Evolutionary conservation across 2,888 invertebrate genomes (phyloP), one percentile per base, ranked within the genome.

Genomic region (Argyresthia albistria): DNA sequence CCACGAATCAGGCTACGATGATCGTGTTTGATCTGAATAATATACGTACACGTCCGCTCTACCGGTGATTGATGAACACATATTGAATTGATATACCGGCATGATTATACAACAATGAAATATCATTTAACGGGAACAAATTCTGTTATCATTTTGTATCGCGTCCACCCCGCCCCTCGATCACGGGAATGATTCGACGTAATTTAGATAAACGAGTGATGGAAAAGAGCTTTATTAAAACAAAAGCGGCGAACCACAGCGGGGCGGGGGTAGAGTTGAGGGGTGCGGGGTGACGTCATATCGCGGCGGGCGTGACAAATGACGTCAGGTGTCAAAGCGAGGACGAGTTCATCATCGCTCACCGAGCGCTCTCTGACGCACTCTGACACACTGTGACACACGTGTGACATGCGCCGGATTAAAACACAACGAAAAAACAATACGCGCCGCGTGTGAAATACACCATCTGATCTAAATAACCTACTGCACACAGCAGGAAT

Each of bases 281-380:
- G 25, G 25, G 25, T 25, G 6, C 25, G 25, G 6, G 25, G 25
- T 25, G 25, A 25, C 25, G 25, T 6, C 25, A 25, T 25, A 6
- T 25, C 25, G 25, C 25, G 25, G 25, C 9, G 43, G 39, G 48
- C 49, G 53, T 53, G 50, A 53, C 53, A 53, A 53, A 53, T 50
- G 50, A 39, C 35, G 50, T 46, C 50, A 53, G 50, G 53, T 53
- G 53, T 50, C 45, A 45, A 11, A 10, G 9, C 45, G 25, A 25
- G 36, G 50, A 53, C 46, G 45, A 46, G 50, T 49, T 50, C 49
- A 39, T 50, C 53, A 45, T 37, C 43, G 48, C 43, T 36, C 37
- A 50, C 35, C 47, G 43, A 25, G 3, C 25, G 25, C 25, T 25
- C 25, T 25, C 25, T 25, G 53, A 25, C 46, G 42, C 36, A 35